These are phyloP conservation scores for Caenorhabditis wallacei DNA, from an alignment of 2,888 invertebrate species.

Conservation along the genomic window DNA sequence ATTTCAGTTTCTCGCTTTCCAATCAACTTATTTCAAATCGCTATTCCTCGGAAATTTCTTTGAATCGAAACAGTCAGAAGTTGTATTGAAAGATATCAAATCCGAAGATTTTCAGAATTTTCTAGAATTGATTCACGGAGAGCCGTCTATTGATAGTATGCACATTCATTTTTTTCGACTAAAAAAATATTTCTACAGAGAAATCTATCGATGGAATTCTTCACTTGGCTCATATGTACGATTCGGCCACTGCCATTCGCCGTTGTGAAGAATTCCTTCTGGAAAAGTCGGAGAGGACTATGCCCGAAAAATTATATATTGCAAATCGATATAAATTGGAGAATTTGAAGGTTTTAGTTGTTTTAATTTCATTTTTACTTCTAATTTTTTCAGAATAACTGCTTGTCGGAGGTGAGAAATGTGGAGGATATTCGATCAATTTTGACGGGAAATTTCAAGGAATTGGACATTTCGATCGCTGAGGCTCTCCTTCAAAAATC, in stretches of 20 bases:
- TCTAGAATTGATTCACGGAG: constrained; percentile 2
- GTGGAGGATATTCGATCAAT: too few relatives aligned
- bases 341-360: background rate
- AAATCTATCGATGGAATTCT: background rate
- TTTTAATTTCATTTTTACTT: too few relatives aligned
- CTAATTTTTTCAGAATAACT: too few relatives aligned
- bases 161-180: too few relatives aligned
- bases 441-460: too few relatives aligned
- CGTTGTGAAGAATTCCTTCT: background rate
- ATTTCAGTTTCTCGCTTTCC: background rate
- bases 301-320: background rate
- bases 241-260: background rate
- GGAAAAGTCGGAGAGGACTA: background rate
- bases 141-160: background rate
- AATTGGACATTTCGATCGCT: too few relatives aligned
- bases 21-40: constrained; percentile 2
- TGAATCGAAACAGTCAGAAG: constrained; percentile 1
- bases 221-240: background rate
- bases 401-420: too few relatives aligned
- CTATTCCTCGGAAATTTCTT: constrained; percentile 1
- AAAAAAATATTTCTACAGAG: too few relatives aligned
- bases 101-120: background rate
- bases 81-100: constrained; percentile 1
- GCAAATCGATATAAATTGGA: background rate
- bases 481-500: too few relatives aligned